Base-by-base conservation (phyloP, 2,888 invertebrate genomes). In the Caenorhabditis sulstoni region DNA sequence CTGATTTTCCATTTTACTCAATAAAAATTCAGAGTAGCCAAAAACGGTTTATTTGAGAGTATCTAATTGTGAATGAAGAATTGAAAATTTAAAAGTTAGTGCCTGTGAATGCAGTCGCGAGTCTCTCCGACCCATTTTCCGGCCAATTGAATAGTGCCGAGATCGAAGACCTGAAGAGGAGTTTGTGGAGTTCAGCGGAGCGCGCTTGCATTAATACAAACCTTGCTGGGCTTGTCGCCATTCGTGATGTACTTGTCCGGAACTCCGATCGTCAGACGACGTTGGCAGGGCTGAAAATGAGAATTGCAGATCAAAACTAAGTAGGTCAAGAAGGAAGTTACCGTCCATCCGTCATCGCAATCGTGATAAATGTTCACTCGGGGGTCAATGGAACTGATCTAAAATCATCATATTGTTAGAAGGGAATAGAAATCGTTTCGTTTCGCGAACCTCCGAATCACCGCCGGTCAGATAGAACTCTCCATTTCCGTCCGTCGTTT, bases 261-360 rank as follows among this genome's bases (percentile, higher is more conserved):
- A 1, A 84, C 70, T 9, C 78, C 78, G 22, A 84, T 75, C 3
- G 81, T 84, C 20, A 84, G 47, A n/a, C 84, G 67, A 35, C 84
- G 65, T 70, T 84, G 84, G 49, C 84, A 84, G 16, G 84, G 84
- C 75, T 81, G 61, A 65, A 81, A 77, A 37, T 22, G 52, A n/a
- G 22, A 44, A 23, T 8, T 29, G 20, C 20, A n/a, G n/a, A n/a
- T n/a, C n/a, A n/a, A n/a, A n/a, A n/a, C n/a, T n/a, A n/a, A n/a
- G n/a, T n/a, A n/a, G 35, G 53, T 37, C 55, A 50, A n/a, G n/a
- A n/a, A n/a, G n/a, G 20, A 52, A 20, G 5, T 45, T 23, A 80
- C 80, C 64, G 83, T 83, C 83, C 83, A 83, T 49, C 81, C 83
- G 59, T 83, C 83, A 14, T 81, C 81, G 55, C 83, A 83, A 52